A percentile compares a stretch with the other conserved stretches of the same genome.
These are phyloP conservation scores for Drosophila seguyi DNA, from an alignment of 1,140 invertebrate species.

Conservation along the genomic window DNA sequence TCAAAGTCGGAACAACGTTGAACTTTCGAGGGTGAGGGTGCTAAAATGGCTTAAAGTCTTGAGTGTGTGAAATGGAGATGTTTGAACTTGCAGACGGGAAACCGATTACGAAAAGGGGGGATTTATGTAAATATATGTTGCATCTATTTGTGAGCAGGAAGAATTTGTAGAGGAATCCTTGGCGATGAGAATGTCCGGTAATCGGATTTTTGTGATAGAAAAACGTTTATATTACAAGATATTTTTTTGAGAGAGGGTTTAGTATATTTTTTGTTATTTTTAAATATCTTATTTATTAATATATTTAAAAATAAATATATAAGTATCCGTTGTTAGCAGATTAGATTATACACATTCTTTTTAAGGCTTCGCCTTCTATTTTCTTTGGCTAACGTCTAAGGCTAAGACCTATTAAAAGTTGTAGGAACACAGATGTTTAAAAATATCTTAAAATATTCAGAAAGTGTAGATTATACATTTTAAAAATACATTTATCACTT, in stretches of 20 bases:
- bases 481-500: neutral
- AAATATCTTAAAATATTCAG: neutral
- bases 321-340: too few relatives aligned
- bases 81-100: conserved; percentile 30
- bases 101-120: conserved; percentile 23
- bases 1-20: conserved; percentile 40
- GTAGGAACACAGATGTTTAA: neutral
- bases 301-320: too few relatives aligned
- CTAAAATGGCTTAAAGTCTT: conserved; percentile 41
- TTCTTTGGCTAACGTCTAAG: too few relatives aligned
- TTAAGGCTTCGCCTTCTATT: too few relatives aligned
- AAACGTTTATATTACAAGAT: neutral
- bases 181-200: neutral
- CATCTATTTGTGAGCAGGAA: conserved; percentile 6
- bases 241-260: neutral
- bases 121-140: conserved; percentile 42
- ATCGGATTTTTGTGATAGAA: conserved; percentile 3
- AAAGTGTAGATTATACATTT: neutral
- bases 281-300: too few relatives aligned
- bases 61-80: conserved; percentile 31
- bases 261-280: neutral
- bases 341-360: too few relatives aligned
- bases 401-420: neutral
- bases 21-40: conserved; percentile 25
- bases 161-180: conserved; percentile 11